Conservation (phyloP, 2,797 vertebrate species). For the Poecilia wingei region DNA sequence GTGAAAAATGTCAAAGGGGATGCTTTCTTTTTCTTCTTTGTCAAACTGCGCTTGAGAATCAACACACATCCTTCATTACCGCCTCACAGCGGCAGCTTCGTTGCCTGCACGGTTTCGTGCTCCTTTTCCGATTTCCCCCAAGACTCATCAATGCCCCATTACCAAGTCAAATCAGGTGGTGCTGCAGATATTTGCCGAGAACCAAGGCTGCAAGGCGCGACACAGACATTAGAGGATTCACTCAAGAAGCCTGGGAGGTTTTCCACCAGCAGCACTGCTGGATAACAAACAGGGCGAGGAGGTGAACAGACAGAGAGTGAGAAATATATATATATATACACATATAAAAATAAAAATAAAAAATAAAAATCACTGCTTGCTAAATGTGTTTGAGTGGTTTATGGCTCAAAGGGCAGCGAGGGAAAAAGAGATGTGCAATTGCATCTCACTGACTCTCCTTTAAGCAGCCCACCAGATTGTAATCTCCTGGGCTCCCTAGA, state of each 20-base stretch:
- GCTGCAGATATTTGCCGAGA: slow-evolving; percentile 86
- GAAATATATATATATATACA: not conserved
- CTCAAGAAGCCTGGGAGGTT: slow-evolving; percentile 85
- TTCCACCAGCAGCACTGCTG: slow-evolving; percentile 56
- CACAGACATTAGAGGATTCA: slow-evolving; percentile 69
- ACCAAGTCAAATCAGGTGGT: slow-evolving; percentile 99
- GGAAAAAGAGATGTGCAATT: slow-evolving; percentile 52
- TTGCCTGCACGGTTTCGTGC: slow-evolving; percentile 73
- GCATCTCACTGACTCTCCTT: slow-evolving; percentile 64
- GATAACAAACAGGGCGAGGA: slow-evolving; percentile 58
- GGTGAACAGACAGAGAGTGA: slow-evolving; percentile 53
- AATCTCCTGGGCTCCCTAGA: slow-evolving; percentile 78
- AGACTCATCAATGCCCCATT: slow-evolving; percentile 96
- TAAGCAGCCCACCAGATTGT: slow-evolving; percentile 58
- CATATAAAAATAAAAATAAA: not conserved
- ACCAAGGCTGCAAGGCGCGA: slow-evolving; percentile 51
- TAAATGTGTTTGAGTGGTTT: slow-evolving; percentile 67
- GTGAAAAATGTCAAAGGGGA: not conserved
- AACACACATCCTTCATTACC: slow-evolving; percentile 81
- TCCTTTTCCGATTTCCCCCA: slow-evolving; percentile 84
- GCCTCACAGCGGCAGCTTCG: slow-evolving; percentile 72
- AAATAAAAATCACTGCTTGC: slow-evolving; percentile 52
- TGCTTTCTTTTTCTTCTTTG: slow-evolving; percentile 21
- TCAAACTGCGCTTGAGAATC: slow-evolving; percentile 77
- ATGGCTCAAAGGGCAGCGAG: slow-evolving; percentile 56